A percentile compares a stretch with the other conserved stretches of the same genome.
Evolutionary conservation across 2,113 vertebrate genomes (phyloP).

Genomic region (Pachypanchax playfairii): DNA sequence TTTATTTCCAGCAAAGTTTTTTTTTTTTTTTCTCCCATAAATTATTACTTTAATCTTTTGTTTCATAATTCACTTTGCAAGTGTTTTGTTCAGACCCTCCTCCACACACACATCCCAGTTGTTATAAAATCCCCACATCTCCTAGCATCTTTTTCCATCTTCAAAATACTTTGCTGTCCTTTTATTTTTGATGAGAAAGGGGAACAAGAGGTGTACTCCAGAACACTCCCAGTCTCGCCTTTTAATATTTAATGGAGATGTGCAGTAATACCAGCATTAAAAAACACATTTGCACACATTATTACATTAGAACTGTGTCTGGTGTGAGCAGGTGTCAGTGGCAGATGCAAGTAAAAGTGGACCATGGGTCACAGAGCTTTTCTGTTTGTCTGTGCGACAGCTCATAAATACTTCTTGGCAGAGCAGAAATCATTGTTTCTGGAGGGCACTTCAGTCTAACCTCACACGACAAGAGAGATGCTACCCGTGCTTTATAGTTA

Average conservation of each 20-base stretch:
- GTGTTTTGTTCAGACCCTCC: background rate
- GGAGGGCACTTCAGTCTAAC: slow-evolving; percentile 37
- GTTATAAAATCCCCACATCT: slow-evolving; percentile 35
- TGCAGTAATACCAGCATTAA: slow-evolving; percentile 78
- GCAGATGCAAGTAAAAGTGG: slow-evolving; percentile 81
- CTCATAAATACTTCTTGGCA: slow-evolving; percentile 53
- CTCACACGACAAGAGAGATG: slow-evolving; percentile 23
- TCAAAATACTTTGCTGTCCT: slow-evolving; percentile 57
- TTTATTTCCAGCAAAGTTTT: slow-evolving; percentile 6
- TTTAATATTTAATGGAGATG: slow-evolving; percentile 84
- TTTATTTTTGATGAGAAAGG: slow-evolving; percentile 84
- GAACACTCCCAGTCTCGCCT: slow-evolving; percentile 73
- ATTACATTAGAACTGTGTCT: slow-evolving; percentile 20
- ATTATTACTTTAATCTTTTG: slow-evolving; percentile 27
- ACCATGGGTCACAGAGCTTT: slow-evolving; percentile 79
- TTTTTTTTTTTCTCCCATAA: no score
- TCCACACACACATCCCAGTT: background rate
- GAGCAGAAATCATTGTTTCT: slow-evolving; percentile 40
- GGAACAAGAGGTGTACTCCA: slow-evolving; percentile 71
- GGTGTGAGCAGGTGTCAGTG: slow-evolving; percentile 79
- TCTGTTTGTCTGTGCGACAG: slow-evolving; percentile 56
- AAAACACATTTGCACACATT: slow-evolving; percentile 34
- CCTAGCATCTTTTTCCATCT: slow-evolving; percentile 35
- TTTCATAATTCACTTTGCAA: slow-evolving; percentile 19
- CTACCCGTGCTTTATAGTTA: slow-evolving; percentile 32